A percentile compares a stretch with the other conserved stretches of the same genome.
Conservation (phyloP, 2,113 vertebrate genomes). For the Rynchops niger region DNA sequence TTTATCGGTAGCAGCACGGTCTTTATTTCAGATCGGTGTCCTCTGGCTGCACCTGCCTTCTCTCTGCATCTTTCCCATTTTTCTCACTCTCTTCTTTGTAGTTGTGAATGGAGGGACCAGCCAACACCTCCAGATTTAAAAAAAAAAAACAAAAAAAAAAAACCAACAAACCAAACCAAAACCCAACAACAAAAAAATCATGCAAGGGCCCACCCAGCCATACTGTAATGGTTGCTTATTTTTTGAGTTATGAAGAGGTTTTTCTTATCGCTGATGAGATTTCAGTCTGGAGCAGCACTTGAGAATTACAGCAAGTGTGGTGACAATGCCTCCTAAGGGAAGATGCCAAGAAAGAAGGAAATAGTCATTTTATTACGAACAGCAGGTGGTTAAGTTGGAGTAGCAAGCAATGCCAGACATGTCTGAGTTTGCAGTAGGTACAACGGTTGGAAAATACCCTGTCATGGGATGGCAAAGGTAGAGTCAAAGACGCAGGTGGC, state of each 20-base stretch:
- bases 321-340: neutral
- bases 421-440: neutral
- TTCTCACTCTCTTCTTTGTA: neutral
- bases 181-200: too few species aligned
- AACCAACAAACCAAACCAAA: too few species aligned
- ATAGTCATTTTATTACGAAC: neutral
- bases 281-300: neutral
- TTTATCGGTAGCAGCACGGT: neutral
- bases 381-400: constrained; percentile 2
- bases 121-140: neutral
- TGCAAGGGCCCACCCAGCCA: neutral
- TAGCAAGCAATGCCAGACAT: neutral
- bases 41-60: neutral
- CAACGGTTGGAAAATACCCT: neutral
- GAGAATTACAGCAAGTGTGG: neutral
- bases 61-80: neutral
- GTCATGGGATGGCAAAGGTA: neutral
- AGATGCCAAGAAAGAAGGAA: neutral
- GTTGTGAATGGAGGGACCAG: neutral
- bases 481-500: neutral
- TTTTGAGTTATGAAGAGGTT: neutral
- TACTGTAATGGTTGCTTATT: neutral
- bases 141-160: neutral
- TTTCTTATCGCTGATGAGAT: neutral
- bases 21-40: neutral